Evolutionary conservation across 2,797 vertebrate species (phyloP).

Genomic region (Darevskia mixta): DNA sequence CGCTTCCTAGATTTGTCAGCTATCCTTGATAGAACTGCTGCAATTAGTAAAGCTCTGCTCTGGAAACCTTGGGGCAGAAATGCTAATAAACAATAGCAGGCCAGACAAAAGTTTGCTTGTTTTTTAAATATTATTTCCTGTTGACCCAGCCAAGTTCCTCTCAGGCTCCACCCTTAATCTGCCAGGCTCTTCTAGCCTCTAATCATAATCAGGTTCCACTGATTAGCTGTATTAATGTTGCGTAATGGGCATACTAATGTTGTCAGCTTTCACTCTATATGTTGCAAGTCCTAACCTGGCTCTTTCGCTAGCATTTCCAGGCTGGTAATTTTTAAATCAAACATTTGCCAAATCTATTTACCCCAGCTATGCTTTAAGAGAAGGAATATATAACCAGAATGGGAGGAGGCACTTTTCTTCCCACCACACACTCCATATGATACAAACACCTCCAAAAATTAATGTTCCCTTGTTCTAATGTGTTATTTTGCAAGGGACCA

Average conservation of each 20-base stretch:
- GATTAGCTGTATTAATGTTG: too few species aligned
- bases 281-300: neutral
- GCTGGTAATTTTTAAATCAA: neutral
- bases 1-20: neutral
- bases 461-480: neutral
- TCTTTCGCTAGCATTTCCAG: neutral
- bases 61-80: neutral
- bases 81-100: neutral
- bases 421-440: neutral
- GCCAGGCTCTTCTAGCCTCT: neutral
- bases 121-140: neutral
- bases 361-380: neutral
- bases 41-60: neutral
- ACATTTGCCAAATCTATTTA: neutral
- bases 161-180: neutral
- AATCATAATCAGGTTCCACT: neutral
- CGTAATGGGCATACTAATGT: neutral
- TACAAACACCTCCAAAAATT: slow-evolving; percentile 9
- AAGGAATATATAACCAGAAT: neutral
- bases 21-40: neutral
- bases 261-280: neutral
- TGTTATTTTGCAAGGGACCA: neutral
- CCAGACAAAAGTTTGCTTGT: neutral
- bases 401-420: neutral
- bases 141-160: neutral